These are phyloP conservation scores for Cryptocheilus praepositus DNA, from an alignment of 2,888 invertebrate genomes.

Conservation along the genomic window DNA sequence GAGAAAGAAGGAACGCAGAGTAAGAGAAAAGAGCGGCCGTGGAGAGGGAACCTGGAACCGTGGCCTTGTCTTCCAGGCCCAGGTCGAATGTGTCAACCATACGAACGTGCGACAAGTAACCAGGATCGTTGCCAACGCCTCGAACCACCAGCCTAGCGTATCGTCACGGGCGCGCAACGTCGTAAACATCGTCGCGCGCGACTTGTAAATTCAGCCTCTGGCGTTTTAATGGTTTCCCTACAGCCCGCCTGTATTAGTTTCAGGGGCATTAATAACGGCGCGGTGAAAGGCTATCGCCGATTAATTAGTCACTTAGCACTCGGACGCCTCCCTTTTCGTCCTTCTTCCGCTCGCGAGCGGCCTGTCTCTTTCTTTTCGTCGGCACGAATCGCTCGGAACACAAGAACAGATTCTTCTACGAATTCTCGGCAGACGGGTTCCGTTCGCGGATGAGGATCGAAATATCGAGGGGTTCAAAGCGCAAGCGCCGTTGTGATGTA, in stretches of 20 bases:
- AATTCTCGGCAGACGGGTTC: no score
- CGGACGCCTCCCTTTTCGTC: constrained; percentile 7
- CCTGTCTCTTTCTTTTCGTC: no score
- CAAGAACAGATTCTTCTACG: not conserved
- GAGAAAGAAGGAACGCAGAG: not conserved
- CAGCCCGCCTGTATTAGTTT: constrained; percentile 70
- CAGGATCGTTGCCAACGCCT: constrained; percentile 58
- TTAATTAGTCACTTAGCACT: constrained; percentile 66
- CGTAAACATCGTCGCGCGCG: constrained; percentile 69
- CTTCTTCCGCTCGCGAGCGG: no score
- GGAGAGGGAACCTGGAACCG: constrained; percentile 30
- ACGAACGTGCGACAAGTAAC: constrained; percentile 49
- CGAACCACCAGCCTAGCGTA: constrained; percentile 39
- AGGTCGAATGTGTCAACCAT: constrained; percentile 51
- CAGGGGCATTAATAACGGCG: constrained; percentile 72
- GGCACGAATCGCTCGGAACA: not conserved
- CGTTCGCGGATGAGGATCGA: no score
- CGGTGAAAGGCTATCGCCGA: constrained; percentile 67
- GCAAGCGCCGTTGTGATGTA: no score
- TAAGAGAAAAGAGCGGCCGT: not conserved
- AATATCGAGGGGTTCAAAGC: no score
- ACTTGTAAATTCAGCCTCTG: constrained; percentile 69
- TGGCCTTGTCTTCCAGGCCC: constrained; percentile 54
- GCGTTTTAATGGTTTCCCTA: constrained; percentile 71
- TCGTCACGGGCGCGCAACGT: constrained; percentile 53